A percentile compares a stretch with the other conserved stretches of the same genome.
Evolutionary conservation across 1,140 invertebrate species (phyloP).

Genomic region (Penaeus chinensis): DNA sequence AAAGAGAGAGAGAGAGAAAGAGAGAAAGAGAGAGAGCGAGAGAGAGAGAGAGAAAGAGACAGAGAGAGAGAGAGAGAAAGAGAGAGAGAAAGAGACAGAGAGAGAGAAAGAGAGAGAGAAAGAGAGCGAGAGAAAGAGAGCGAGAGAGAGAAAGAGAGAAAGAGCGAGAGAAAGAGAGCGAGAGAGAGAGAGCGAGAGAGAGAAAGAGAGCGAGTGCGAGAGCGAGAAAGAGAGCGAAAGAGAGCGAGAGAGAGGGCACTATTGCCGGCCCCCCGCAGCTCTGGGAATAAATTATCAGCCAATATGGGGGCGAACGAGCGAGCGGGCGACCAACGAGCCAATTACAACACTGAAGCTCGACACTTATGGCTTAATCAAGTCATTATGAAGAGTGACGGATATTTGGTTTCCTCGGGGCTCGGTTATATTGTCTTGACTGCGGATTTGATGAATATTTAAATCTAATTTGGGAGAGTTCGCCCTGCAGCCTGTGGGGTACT

Average conservation of each 20-base stretch:
- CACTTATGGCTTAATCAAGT: slow-evolving; percentile 52
- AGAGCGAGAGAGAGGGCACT: slow-evolving; percentile 4
- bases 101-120: no score
- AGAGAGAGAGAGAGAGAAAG: no score
- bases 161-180: no score
- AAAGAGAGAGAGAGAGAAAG: no score
- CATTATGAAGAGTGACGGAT: slow-evolving; percentile 47
- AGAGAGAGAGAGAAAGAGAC: no score
- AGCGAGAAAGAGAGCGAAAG: slow-evolving; percentile 22
- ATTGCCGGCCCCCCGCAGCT: not conserved
- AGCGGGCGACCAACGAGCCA: slow-evolving; percentile 37
- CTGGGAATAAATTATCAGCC: slow-evolving; percentile 50
- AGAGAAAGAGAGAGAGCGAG: no score
- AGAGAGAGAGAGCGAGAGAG: no score
- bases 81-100: no score
- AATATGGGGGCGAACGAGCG: slow-evolving; percentile 41
- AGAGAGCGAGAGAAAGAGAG: no score
- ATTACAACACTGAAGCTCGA: slow-evolving; percentile 41
- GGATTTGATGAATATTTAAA: slow-evolving; percentile 10
- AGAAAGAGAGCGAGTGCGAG: not conserved
- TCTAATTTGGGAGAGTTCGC: slow-evolving; percentile 3
- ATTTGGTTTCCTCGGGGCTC: slow-evolving; percentile 1
- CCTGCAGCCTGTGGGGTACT: no score
- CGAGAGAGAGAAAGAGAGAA: no score
- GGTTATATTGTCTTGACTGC: slow-evolving; percentile 10